Evolutionary conservation across 2,797 vertebrate genomes (phyloP).

Genomic region (Sebastes hubbsi): DNA sequence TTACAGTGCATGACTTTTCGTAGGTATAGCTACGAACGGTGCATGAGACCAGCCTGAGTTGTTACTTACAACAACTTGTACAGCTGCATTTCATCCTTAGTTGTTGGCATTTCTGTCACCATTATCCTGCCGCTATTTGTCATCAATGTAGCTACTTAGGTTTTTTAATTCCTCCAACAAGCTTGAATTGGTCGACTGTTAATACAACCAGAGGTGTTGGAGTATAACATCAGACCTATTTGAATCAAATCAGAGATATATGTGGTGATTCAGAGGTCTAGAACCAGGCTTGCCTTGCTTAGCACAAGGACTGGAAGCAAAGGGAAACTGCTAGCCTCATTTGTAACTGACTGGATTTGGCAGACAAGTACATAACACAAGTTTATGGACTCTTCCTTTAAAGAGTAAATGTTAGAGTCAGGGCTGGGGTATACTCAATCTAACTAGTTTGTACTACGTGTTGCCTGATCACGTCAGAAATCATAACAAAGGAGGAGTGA

Average conservation of each 20-base stretch:
- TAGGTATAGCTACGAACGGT: no score
- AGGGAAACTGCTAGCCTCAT: not conserved
- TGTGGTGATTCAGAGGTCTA: not conserved
- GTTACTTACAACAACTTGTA: no score
- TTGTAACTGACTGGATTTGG: not conserved
- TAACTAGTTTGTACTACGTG: not conserved
- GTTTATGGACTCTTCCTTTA: not conserved
- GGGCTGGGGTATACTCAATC: not conserved
- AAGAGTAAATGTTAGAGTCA: not conserved
- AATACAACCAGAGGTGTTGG: not conserved
- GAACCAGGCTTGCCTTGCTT: not conserved
- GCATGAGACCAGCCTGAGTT: no score
- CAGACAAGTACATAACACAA: not conserved
- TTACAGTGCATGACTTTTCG: no score
- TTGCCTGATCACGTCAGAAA: not conserved
- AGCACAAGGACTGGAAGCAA: not conserved
- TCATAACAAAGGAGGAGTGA: not conserved
- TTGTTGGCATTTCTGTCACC: no score
- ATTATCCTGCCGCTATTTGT: fast-evolving
- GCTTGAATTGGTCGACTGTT: not conserved
- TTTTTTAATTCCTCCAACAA: no score
- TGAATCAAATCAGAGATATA: not conserved
- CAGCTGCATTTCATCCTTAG: no score
- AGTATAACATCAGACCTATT: not conserved
- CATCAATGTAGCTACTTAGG: no score